These are phyloP conservation scores for Benitochromis conjunctus DNA, from an alignment of 2,113 vertebrate species.

Conservation along the genomic window DNA sequence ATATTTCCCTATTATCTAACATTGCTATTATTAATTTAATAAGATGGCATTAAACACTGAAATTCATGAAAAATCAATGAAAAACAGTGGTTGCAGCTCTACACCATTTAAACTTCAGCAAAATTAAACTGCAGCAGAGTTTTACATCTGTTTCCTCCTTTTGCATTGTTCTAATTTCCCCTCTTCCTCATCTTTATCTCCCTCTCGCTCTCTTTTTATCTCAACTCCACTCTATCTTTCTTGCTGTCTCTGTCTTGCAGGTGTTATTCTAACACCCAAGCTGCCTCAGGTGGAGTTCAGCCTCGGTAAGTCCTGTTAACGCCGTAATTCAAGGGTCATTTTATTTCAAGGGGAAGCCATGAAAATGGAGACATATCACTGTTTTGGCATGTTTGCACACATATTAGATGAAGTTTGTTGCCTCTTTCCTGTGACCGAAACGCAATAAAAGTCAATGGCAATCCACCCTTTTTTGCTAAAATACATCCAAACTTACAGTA, in stretches of 20 bases:
- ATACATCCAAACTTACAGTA: background rate
- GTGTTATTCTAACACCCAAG: conserved; percentile 41
- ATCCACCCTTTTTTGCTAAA: background rate
- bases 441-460: background rate
- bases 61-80: background rate
- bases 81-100: background rate
- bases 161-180: background rate
- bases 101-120: background rate
- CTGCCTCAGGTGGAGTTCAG: conserved; percentile 64
- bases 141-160: background rate
- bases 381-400: background rate
- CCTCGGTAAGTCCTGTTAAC: conserved; percentile 61
- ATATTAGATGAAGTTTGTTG: background rate
- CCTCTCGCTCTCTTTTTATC: background rate
- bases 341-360: background rate
- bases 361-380: background rate
- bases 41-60: background rate
- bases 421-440: background rate
- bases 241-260: conserved; percentile 27
- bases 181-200: background rate
- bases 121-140: background rate
- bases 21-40: background rate
- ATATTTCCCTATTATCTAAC: background rate
- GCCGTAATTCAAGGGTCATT: background rate
- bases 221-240: background rate